These are phyloP conservation scores for Euclidia mi DNA, from an alignment of 2,888 invertebrate species.

Conservation along the genomic window DNA sequence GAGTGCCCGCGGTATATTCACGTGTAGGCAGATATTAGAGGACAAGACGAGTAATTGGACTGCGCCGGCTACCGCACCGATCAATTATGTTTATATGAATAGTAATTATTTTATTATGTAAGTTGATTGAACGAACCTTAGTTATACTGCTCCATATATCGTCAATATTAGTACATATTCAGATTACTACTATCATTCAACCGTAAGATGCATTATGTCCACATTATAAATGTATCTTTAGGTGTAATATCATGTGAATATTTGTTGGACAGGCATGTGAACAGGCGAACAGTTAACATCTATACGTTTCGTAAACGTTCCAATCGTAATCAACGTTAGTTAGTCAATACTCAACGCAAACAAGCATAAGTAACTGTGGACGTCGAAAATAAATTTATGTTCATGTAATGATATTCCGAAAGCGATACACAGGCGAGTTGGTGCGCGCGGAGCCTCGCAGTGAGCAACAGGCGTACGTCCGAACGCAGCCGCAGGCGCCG, in stretches of 20 bases:
- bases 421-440: constrained; percentile 52
- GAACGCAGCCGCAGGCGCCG: constrained; percentile 74
- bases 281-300: constrained; percentile 28
- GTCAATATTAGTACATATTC: constrained; percentile 16
- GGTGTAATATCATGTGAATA: too few relatives aligned
- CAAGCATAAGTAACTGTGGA: constrained; percentile 62
- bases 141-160: constrained; percentile 30
- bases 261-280: too few relatives aligned
- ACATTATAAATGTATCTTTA: constrained; percentile 1
- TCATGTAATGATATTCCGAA: constrained; percentile 68
- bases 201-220: background rate
- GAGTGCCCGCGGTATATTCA: constrained; percentile 60
- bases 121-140: constrained; percentile 55
- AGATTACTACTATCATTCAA: constrained; percentile 6
- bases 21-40: constrained; percentile 63
- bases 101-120: constrained; percentile 64
- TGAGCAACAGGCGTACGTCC: constrained; percentile 47
- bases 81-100: constrained; percentile 68
- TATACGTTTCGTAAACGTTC: constrained; percentile 42
- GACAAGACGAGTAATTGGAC: constrained; percentile 65
- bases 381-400: constrained; percentile 65
- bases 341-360: constrained; percentile 53
- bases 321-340: constrained; percentile 54
- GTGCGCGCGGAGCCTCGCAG: constrained; percentile 44
- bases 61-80: constrained; percentile 57